phyloP scores from a whole-genome alignment of 1,140 invertebrate species.

The Propsilocerus akamusi region DNA sequence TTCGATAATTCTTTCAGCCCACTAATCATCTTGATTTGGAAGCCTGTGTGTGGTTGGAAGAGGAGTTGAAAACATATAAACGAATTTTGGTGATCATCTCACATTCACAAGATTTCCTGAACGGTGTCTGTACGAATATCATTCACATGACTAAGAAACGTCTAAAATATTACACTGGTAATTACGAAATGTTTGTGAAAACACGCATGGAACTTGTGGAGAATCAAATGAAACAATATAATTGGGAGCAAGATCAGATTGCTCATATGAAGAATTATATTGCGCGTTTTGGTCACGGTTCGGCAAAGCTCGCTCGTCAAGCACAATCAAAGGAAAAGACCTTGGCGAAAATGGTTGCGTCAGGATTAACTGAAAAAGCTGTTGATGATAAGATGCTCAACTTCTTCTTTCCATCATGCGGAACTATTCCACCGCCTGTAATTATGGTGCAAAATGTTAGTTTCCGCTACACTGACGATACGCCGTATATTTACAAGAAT shows the following conservation, averaged over 20 bases:
- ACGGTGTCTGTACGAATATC: conserved; percentile 98
- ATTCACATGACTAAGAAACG: conserved; percentile 89
- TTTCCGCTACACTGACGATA: conserved; percentile 77
- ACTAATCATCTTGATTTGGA: conserved; percentile 95
- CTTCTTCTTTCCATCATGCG: conserved; percentile 95
- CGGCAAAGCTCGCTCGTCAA: conserved; percentile 92
- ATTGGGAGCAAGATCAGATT: conserved; percentile 99
- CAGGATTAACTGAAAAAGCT: conserved; percentile 91
- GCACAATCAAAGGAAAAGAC: conserved; percentile 99
- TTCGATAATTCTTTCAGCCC: neutral
- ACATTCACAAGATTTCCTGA: conserved; percentile 99
- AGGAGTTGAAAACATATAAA: conserved; percentile 92
- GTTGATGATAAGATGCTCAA: conserved; percentile 73
- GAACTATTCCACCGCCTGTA: conserved; percentile 91
- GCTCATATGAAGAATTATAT: conserved; percentile 99
- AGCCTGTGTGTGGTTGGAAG: conserved; percentile 98
- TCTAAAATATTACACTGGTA: conserved; percentile 87
- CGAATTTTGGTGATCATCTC: conserved; percentile 96
- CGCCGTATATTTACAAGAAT: conserved; percentile 91
- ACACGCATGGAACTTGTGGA: conserved; percentile 88
- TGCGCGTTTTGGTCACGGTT: conserved; percentile 96
- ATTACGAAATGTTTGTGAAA: conserved; percentile 90
- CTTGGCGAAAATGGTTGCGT: conserved; percentile 95
- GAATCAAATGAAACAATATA: conserved; percentile 98
- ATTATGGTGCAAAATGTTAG: conserved; percentile 70